These are phyloP conservation scores for Cepaea nemoralis DNA, from an alignment of 1,140 invertebrate genomes.

Conservation along the genomic window DNA sequence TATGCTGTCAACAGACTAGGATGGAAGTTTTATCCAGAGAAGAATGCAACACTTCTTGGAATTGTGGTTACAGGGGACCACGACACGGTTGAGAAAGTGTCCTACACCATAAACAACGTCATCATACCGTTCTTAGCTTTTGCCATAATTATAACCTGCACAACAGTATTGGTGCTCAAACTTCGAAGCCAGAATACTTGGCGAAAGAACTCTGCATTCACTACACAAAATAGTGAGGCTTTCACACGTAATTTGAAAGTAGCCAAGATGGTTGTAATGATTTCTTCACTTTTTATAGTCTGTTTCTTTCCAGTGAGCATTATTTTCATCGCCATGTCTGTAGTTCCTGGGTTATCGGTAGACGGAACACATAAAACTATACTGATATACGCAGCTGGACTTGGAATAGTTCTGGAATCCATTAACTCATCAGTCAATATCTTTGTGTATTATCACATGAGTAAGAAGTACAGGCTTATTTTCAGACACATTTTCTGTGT, in stretches of 20 bases:
- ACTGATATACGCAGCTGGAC: not conserved
- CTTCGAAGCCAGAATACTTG: not conserved
- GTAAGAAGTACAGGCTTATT: not conserved
- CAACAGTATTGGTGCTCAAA: not conserved
- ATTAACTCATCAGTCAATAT: not conserved
- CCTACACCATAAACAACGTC: not conserved
- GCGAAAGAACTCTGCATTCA: not conserved
- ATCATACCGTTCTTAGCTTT: not conserved
- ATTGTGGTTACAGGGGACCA: not conserved
- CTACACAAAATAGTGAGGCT: not conserved
- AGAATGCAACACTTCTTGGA: not conserved
- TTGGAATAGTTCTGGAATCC: not conserved
- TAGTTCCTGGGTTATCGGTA: not conserved
- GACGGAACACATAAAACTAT: not conserved
- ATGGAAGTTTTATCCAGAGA: not conserved
- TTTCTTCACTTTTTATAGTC: not conserved
- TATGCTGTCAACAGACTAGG: not conserved
- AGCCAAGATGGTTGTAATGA: not conserved
- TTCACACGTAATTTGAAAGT: not conserved
- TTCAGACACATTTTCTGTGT: not conserved
- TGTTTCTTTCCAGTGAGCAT: not conserved
- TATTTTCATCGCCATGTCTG: not conserved
- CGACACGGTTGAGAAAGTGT: not conserved
- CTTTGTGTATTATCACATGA: not conserved
- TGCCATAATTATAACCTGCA: not conserved